Conservation (phyloP, 2,888 invertebrate genomes). For the Plagiodera versicolora region DNA sequence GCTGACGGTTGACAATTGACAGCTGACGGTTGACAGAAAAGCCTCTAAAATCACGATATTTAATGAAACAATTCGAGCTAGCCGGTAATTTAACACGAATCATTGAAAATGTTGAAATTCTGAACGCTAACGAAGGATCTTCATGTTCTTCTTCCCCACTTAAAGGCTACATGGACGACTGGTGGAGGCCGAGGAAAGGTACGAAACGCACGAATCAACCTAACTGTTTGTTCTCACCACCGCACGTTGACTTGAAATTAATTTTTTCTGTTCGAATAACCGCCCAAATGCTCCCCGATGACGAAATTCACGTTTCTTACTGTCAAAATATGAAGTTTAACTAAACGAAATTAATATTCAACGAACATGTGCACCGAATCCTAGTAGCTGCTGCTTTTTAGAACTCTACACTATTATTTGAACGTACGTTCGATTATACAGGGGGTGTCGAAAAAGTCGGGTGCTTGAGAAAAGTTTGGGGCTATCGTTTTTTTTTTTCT, state of each 20-base stretch:
- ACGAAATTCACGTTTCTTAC: too few relatives aligned
- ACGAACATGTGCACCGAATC: slow-evolving; percentile 34
- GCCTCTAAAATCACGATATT: too few relatives aligned
- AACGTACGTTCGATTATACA: not conserved
- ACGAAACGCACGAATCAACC: slow-evolving; percentile 40
- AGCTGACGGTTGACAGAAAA: too few relatives aligned
- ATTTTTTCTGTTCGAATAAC: too few relatives aligned
- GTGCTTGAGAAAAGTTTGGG: too few relatives aligned
- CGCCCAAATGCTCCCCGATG: too few relatives aligned
- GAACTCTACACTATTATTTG: slow-evolving; percentile 7
- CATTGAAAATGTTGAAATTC: slow-evolving; percentile 31
- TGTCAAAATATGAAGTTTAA: not conserved
- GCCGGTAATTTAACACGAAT: too few relatives aligned
- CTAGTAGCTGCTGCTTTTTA: slow-evolving; percentile 18
- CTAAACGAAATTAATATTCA: not conserved
- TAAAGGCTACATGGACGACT: slow-evolving; percentile 98
- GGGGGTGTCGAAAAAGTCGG: too few relatives aligned
- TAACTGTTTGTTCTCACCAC: not conserved
- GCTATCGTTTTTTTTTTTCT: too few relatives aligned
- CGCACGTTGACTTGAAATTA: too few relatives aligned
- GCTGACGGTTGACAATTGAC: too few relatives aligned
- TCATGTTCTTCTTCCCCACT: slow-evolving; percentile 80
- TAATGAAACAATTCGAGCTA: too few relatives aligned
- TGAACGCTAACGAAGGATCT: slow-evolving; percentile 62
- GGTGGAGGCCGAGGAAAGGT: slow-evolving; percentile 98